Evolutionary conservation across 2,113 vertebrate genomes (phyloP).

Genomic region (Myrmecophaga tridactyla): DNA sequence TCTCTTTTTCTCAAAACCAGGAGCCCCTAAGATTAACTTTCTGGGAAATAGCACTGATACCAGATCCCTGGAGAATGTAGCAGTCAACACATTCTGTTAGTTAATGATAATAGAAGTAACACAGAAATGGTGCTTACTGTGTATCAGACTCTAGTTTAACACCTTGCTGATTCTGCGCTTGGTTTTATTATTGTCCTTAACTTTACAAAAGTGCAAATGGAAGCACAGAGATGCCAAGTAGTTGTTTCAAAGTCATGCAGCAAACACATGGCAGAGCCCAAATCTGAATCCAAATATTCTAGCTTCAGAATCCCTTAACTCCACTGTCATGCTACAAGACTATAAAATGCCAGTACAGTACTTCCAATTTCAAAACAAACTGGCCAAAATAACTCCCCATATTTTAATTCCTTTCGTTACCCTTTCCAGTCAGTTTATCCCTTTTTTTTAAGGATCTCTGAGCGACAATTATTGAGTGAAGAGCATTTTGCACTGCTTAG

Average conservation of each 20-base stretch:
- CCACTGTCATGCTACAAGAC: neutral
- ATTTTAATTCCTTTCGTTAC: neutral
- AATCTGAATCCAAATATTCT: neutral
- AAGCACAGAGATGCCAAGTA: neutral
- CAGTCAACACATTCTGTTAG: neutral
- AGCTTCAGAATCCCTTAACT: neutral
- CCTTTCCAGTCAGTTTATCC: neutral
- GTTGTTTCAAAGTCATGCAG: neutral
- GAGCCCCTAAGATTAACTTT: neutral
- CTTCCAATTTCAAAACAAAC: neutral
- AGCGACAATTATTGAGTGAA: neutral
- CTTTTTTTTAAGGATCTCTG: neutral
- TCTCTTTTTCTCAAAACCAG: conserved; percentile 62
- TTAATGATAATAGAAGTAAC: neutral
- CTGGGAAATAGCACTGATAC: conserved; percentile 4
- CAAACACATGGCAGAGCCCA: neutral
- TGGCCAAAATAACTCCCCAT: neutral
- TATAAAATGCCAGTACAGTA: neutral
- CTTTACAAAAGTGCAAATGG: neutral
- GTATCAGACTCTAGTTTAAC: neutral
- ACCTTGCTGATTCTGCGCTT: neutral
- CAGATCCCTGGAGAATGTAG: neutral
- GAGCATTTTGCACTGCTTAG: neutral
- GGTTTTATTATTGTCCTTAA: neutral
- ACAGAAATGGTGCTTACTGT: neutral